Evolutionary conservation across 2,888 invertebrate genomes (phyloP), one percentile per base, ranked within the genome.

Genomic region (Mesochorus sp.): DNA sequence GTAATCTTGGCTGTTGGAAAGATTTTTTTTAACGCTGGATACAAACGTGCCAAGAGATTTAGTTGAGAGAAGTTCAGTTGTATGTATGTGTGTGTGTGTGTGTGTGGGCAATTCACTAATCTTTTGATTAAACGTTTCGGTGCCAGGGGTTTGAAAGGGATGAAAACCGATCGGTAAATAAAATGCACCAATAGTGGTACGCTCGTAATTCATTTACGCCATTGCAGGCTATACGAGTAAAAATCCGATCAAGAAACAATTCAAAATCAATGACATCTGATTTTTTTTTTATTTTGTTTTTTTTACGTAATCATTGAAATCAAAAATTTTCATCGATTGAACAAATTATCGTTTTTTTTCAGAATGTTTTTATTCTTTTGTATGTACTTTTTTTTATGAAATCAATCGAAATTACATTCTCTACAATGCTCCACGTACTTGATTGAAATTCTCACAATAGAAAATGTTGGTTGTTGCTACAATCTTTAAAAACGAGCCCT

Each of bases 21-120:
- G 24, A 70, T 59, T 70, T 70, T 57, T 59, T 39, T n/a, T n/a
- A n/a, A 10, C 73, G 12, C 34, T 66, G 47, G 21, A 21, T 19
- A 73, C 47, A 17, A 73, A 8, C 47, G 73, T 73, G 73, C 73
- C 73, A 73, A 64, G 10, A 55, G 26, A 53, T 31, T 19, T 10
- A n/a, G 10, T 28, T 42, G 24, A 67, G 5, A 14, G 10, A 21
- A 39, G n/a, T n/a, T n/a, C n/a, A n/a, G n/a, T n/a, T n/a, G n/a
- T n/a, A 28, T 42, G 31, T 39, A 8, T n/a, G 6, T 42, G 4
- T 28, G 26, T 28, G 8, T 17, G 28, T 14, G 28, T 17, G 21
- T n/a, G 31, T 53, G 4, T 3, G 44, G 37, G 57, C 57, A 21
- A 37, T 19, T 28, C n/a, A 19, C 34, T 57, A 3, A 28, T n/a